Percentiles rank a stretch among this genome's conserved stretches.
phyloP scores from a whole-genome alignment of 2,888 invertebrate genomes.

The Tineola bisselliella region DNA sequence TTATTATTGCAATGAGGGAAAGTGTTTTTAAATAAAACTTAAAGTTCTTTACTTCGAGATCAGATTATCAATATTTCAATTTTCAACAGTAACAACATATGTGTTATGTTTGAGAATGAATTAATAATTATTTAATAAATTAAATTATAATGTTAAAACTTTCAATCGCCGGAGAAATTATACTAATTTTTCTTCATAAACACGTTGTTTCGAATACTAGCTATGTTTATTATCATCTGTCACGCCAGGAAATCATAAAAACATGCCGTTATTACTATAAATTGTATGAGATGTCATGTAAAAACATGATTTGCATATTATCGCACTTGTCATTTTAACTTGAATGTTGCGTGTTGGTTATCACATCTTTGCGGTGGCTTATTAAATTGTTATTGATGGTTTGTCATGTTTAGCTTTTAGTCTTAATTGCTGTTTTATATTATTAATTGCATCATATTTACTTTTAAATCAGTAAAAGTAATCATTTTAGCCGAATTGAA shows the following conservation, averaged over 20 bases:
- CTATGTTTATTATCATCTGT: constrained; percentile 49
- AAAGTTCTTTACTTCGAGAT: too few species aligned
- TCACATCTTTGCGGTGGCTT: constrained; percentile 29
- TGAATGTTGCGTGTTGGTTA: constrained; percentile 41
- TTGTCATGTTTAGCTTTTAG: constrained; percentile 2
- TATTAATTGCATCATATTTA: neutral
- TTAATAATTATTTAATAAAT: neutral
- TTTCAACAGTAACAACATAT: too few species aligned
- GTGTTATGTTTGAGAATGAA: neutral
- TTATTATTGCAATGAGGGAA: neutral
- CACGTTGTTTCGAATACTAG: constrained; percentile 48
- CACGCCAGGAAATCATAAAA: constrained; percentile 51
- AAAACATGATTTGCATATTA: constrained; percentile 54
- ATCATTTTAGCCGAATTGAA: too few species aligned
- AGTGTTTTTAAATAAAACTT: neutral
- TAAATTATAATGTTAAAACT: neutral
- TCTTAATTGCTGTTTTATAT: neutral
- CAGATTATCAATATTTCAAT: too few species aligned
- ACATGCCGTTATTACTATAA: constrained; percentile 35
- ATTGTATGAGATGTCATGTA: constrained; percentile 27
- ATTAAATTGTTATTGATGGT: constrained; percentile 53
- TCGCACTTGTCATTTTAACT: constrained; percentile 42
- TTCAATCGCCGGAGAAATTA: neutral
- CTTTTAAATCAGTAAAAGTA: too few species aligned
- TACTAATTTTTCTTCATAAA: constrained; percentile 41